Evolutionary conservation across 2,797 vertebrate genomes (phyloP).

Genomic region (Spea hammondii): DNA sequence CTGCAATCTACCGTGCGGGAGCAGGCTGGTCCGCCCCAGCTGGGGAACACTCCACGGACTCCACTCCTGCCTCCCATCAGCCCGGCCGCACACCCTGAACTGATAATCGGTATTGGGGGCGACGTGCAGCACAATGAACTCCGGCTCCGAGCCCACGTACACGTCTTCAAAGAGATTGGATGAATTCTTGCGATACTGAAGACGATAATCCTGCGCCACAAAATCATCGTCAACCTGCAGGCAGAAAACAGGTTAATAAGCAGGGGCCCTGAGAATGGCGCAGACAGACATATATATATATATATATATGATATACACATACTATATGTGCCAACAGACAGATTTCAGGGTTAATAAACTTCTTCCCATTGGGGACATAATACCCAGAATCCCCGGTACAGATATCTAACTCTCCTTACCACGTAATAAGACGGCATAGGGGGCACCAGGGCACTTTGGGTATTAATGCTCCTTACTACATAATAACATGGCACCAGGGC

Average conservation of each 20-base stretch:
- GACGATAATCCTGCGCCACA: conserved; percentile 80
- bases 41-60: conserved; percentile 94
- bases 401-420: too few species aligned
- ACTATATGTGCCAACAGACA: too few species aligned
- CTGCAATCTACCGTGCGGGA: conserved; percentile 80
- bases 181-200: conserved; percentile 82
- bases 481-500: too few species aligned
- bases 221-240: conserved; percentile 93
- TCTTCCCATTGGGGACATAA: too few species aligned
- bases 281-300: too few species aligned
- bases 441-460: too few species aligned
- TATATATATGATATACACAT: too few species aligned
- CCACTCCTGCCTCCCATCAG: conserved; percentile 92
- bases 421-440: too few species aligned
- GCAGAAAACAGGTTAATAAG: background rate
- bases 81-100: conserved; percentile 89
- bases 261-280: too few species aligned
- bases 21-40: conserved; percentile 78
- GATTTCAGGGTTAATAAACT: too few species aligned
- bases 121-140: conserved; percentile 88
- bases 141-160: conserved; percentile 83
- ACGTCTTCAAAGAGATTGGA: conserved; percentile 84
- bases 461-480: too few species aligned
- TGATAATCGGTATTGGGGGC: conserved; percentile 85
- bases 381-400: too few species aligned